Base-by-base conservation (phyloP, 37 sponge, comb jelly and placozoan genomes). In the Eunapius fragilis region DNA sequence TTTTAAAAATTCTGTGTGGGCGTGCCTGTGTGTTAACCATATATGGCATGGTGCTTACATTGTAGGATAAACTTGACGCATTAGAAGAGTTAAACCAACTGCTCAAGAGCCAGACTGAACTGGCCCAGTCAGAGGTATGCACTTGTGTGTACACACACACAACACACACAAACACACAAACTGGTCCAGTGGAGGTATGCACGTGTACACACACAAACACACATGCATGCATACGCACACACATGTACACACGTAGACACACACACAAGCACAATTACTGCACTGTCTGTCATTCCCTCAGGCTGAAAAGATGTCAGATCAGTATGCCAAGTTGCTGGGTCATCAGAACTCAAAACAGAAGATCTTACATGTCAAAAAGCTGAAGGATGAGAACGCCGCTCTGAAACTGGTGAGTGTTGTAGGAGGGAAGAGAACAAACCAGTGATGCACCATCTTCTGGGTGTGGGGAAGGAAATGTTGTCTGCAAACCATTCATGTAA, bases 271-370 rank as follows among this genome's bases (percentile, higher is more conserved):
- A 38, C 27, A 27, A 23, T 10, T 22, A 5, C 3, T 9, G 4
- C 58, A 58, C 58, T 58, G 14, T 58, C 19, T 58, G 58, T 58
- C 19, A 1, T 38, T 25, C 48, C 41, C 32, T 28, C 32, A 84
- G 86, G 79, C 90, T 0, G 76, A 91, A 75, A 82, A 67, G 41
- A 26, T 89, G 49, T 37, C 84, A 32, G 89, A 74, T 26, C 79
- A 82, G 75, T 90, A 85, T 75, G 88, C 90, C 70, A 81, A 81
- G 31, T 78, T 95, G 27, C 37, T 95, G 67, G 95, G 95, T 6
- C 95, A 95, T 67, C 93, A 92, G 49, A 95, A 95, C 37, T 78
- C 82, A 17, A 82, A 69, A 37, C 95, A 95, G 74, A 95, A 92
- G 88, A 95, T 95, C 22, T 84, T 84, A 31, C 81, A 95, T 70